Evolutionary conservation across 2,888 invertebrate species (phyloP).

Genomic region (Siphlonurus alternatus): DNA sequence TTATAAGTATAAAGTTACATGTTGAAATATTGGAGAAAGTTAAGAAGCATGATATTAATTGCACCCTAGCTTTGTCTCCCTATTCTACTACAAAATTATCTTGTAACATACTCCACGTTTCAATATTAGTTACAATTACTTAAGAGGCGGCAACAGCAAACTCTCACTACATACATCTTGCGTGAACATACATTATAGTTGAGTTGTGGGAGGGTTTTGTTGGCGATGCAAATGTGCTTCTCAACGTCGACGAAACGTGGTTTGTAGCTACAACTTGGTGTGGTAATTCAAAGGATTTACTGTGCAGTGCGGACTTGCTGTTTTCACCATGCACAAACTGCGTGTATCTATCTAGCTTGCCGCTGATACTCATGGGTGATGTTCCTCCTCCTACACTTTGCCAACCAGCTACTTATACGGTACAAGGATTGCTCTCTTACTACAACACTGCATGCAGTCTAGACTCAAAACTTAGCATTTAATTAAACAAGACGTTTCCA

Average conservation of each 20-base stretch:
- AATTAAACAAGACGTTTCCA: neutral
- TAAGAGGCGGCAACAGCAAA: neutral
- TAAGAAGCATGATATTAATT: no score
- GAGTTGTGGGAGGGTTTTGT: neutral
- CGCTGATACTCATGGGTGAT: neutral
- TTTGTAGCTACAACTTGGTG: no score
- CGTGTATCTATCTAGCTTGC: no score
- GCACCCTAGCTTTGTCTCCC: no score
- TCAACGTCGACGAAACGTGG: no score
- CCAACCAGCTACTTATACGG: neutral
- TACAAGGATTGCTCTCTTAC: neutral
- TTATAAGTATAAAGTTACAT: no score
- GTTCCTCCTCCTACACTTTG: neutral
- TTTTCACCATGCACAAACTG: neutral
- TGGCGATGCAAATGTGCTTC: neutral
- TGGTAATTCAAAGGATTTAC: no score
- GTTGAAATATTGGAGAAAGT: no score
- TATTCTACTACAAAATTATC: no score
- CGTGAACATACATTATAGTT: neutral
- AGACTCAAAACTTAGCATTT: neutral
- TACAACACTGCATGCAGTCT: neutral
- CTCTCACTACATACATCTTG: neutral
- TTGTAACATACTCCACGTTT: no score
- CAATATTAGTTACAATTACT: neutral
- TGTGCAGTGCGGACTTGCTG: no score